Conservation (phyloP, 2,888 invertebrate genomes). For the Eulithis prunata region DNA sequence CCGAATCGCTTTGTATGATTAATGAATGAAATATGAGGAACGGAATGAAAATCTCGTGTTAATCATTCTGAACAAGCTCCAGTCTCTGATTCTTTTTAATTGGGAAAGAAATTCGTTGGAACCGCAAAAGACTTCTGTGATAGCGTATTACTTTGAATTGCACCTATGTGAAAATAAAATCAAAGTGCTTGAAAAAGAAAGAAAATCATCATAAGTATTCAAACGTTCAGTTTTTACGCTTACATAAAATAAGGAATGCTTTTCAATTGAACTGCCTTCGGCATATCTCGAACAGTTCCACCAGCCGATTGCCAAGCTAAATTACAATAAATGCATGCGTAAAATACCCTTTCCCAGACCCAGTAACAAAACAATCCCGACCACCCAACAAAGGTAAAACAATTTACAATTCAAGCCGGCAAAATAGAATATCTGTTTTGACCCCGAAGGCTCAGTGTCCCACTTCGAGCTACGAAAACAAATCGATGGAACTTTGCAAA, state of each 20-base stretch:
- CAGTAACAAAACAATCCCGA: conserved; percentile 33
- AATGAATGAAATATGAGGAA: conserved; percentile 2
- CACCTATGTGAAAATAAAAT: too few species aligned
- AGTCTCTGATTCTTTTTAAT: not conserved
- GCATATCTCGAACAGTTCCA: not conserved
- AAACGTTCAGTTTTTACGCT: too few species aligned
- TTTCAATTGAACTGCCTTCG: not conserved
- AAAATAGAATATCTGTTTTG: conserved; percentile 45
- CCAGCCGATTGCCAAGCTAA: conserved; percentile 10
- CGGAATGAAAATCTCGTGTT: not conserved
- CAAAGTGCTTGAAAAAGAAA: too few species aligned
- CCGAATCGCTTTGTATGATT: conserved; percentile 11
- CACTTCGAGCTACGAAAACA: conserved; percentile 44
- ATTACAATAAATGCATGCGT: conserved; percentile 23
- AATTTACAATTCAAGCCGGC: conserved; percentile 41
- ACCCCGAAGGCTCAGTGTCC: conserved; percentile 35
- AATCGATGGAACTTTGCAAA: conserved; percentile 47
- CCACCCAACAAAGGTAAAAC: conserved; percentile 37
- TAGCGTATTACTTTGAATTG: too few species aligned
- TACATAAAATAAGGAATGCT: not conserved
- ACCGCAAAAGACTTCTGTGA: too few species aligned
- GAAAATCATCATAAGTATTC: too few species aligned
- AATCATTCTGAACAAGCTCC: not conserved
- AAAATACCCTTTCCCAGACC: conserved; percentile 18
- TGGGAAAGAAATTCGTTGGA: too few species aligned